Evolutionary conservation across 1,140 invertebrate species (phyloP).

Genomic region (Anagrus nilaparvatae): DNA sequence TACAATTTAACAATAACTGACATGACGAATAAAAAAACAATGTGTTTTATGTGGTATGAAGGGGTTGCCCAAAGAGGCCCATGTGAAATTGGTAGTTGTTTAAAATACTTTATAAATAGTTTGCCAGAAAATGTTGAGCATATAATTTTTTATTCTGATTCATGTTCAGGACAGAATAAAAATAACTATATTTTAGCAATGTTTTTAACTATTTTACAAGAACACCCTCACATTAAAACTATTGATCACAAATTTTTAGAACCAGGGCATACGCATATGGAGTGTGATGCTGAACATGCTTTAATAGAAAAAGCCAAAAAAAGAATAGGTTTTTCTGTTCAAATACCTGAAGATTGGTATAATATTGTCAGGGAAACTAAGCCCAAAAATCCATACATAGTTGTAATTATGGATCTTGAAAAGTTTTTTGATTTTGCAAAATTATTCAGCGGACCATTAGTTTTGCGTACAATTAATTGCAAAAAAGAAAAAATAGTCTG

Average conservation of each 20-base stretch:
- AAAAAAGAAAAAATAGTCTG: slow-evolving; percentile 5
- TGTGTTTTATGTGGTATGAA: slow-evolving; percentile 6
- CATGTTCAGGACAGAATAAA: slow-evolving; percentile 30
- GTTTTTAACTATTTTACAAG: slow-evolving; percentile 16
- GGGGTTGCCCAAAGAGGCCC: neutral
- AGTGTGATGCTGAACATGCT: slow-evolving; percentile 26
- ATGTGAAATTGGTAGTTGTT: neutral
- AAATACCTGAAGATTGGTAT: slow-evolving; percentile 15
- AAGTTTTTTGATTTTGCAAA: slow-evolving; percentile 11
- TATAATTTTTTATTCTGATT: slow-evolving; percentile 28
- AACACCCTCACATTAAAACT: slow-evolving; percentile 14
- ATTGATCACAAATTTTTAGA: slow-evolving; percentile 32
- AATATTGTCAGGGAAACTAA: slow-evolving; percentile 3
- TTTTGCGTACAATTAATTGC: slow-evolving; percentile 9
- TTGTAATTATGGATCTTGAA: slow-evolving; percentile 4
- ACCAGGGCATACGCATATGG: slow-evolving; percentile 28
- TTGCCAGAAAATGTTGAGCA: slow-evolving; percentile 16
- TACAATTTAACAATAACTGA: neutral
- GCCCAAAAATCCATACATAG: slow-evolving; percentile 3
- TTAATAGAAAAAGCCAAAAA: slow-evolving; percentile 21
- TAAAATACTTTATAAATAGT: slow-evolving; percentile 8
- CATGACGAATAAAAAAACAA: neutral
- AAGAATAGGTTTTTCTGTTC: neutral
- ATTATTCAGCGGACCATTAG: slow-evolving; percentile 8
- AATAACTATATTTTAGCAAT: slow-evolving; percentile 22